Conservation (phyloP, 2,888 invertebrate genomes). For the Pterostichus madidus region DNA sequence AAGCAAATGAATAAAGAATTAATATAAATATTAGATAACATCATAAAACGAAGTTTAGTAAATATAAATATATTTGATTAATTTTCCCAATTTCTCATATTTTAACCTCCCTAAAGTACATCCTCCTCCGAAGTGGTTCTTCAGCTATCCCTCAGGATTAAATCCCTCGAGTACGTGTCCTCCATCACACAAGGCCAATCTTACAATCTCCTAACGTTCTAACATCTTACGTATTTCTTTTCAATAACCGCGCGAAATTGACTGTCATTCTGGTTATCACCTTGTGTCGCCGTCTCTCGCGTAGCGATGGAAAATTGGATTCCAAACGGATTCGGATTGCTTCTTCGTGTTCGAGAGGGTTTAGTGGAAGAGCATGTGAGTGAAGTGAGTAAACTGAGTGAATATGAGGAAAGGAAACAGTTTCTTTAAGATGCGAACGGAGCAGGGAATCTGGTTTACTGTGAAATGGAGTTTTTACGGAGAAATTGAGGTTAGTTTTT, state of each 20-base stretch:
- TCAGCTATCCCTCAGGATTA: neutral
- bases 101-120: neutral
- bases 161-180: neutral
- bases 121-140: too few relatives aligned
- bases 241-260: constrained; percentile 43
- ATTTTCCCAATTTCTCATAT: neutral
- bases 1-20: too few relatives aligned
- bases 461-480: too few relatives aligned
- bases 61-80: too few relatives aligned
- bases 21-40: too few relatives aligned
- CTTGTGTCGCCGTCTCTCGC: neutral
- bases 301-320: constrained; percentile 42
- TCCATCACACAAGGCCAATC: constrained; percentile 6
- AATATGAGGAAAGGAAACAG: too few relatives aligned
- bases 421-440: too few relatives aligned
- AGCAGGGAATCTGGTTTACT: too few relatives aligned
- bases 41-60: too few relatives aligned
- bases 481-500: too few relatives aligned
- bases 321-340: constrained; percentile 39
- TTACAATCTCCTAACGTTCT: constrained; percentile 4
- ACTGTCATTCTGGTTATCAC: constrained; percentile 44
- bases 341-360: constrained; percentile 16
- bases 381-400: neutral
- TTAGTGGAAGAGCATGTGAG: neutral
- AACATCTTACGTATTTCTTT: constrained; percentile 46